phyloP scores from a whole-genome alignment of 2,888 invertebrate genomes.

The Palloptera scutellata region DNA sequence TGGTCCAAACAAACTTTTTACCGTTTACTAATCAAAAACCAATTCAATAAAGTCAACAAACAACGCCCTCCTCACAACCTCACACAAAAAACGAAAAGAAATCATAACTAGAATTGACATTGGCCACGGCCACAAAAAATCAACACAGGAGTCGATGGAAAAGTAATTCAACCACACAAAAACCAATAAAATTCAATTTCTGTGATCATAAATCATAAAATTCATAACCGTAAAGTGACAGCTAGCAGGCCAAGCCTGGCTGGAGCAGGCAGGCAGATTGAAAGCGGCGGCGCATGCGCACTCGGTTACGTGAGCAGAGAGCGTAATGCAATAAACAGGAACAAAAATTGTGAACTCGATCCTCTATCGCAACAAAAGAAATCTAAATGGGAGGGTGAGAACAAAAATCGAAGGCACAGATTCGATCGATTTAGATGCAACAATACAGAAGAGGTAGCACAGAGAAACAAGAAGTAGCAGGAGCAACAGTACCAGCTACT shows the following conservation, averaged over 20 bases:
- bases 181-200: conserved; percentile 59
- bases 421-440: too few species aligned
- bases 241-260: conserved; percentile 19
- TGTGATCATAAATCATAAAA: conserved; percentile 62
- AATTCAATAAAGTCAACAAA: conserved; percentile 31
- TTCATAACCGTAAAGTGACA: conserved; percentile 46
- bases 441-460: not conserved
- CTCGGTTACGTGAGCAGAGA: conserved; percentile 1
- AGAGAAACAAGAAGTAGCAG: not conserved
- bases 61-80: conserved; percentile 7
- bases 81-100: conserved; percentile 18
- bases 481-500: too few species aligned
- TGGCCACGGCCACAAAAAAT: too few species aligned
- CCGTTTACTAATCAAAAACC: conserved; percentile 31
- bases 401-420: not conserved
- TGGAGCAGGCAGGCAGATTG: not conserved
- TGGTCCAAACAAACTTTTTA: conserved; percentile 4
- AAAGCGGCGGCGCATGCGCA: not conserved
- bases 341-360: not conserved
- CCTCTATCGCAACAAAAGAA: not conserved
- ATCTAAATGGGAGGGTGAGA: not conserved
- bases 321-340: conserved; percentile 9
- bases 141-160: not conserved
- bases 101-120: not conserved
- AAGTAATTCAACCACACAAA: conserved; percentile 34